Percentiles rank a stretch among this genome's conserved stretches.
phyloP scores from a whole-genome alignment of 1,140 invertebrate species.

The Copidosoma floridanum region DNA sequence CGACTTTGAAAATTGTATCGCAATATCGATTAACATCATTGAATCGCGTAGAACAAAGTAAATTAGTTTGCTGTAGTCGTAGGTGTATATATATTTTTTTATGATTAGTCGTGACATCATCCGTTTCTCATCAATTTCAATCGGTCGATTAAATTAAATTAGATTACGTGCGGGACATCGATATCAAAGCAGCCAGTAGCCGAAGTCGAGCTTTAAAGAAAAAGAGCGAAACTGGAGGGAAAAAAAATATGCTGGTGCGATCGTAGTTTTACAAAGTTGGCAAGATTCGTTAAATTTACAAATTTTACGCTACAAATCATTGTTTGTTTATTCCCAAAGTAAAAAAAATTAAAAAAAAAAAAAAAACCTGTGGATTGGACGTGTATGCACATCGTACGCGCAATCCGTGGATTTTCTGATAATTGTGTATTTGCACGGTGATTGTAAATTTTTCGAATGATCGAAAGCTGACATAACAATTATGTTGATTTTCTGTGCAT shows the following conservation, averaged over 20 bases:
- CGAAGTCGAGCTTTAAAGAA: background rate
- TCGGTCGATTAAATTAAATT: no score
- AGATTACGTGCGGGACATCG: no score
- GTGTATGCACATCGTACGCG: no score
- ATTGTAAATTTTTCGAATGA: constrained; percentile 14
- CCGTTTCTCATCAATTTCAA: no score
- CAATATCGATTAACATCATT: background rate
- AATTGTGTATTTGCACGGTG: constrained; percentile 19
- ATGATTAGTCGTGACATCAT: constrained; percentile 17
- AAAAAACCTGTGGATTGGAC: background rate
- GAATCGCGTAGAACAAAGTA: background rate
- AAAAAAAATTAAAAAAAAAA: background rate
- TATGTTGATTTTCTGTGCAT: constrained; percentile 19
- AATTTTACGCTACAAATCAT: constrained; percentile 19
- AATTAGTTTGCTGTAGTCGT: constrained; percentile 8
- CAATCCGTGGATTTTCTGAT: no score
- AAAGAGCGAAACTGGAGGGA: no score
- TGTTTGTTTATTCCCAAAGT: constrained; percentile 8
- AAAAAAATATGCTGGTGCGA: constrained; percentile 5
- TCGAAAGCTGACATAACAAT: constrained; percentile 11
- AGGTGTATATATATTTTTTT: constrained; percentile 22
- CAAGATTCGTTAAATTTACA: constrained; percentile 21
- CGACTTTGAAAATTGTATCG: no score
- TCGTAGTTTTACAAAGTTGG: constrained; percentile 5
- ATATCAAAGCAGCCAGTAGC: no score